These are phyloP conservation scores for Cathartes aura DNA, from an alignment of 2,113 vertebrate species.

Conservation along the genomic window DNA sequence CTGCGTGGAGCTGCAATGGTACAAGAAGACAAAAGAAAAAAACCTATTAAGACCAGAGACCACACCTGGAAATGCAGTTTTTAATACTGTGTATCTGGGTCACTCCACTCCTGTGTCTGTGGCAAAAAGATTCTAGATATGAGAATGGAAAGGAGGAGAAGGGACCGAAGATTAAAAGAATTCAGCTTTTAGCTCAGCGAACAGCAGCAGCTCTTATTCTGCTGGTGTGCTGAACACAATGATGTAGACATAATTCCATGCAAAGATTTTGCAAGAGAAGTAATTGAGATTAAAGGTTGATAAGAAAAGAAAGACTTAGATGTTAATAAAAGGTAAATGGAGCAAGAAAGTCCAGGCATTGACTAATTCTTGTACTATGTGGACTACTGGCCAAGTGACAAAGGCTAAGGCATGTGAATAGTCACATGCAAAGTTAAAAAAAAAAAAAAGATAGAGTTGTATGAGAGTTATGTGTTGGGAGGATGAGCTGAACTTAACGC, in stretches of 20 bases:
- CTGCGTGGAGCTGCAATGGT: conserved; percentile 83
- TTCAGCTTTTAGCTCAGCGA: not conserved
- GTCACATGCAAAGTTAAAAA: not conserved
- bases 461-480: not conserved
- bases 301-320: not conserved
- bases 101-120: not conserved
- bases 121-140: not conserved
- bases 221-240: not conserved
- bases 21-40: not conserved
- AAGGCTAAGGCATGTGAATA: not conserved
- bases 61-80: not conserved
- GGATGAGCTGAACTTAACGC: not conserved
- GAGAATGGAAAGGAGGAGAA: not conserved
- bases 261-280: not conserved
- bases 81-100: not conserved
- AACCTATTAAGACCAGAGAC: not conserved
- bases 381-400: not conserved
- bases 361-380: not conserved
- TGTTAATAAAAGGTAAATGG: not conserved
- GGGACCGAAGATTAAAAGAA: not conserved
- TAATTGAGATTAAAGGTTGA: not conserved
- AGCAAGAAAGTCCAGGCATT: not conserved
- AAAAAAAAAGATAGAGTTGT: not conserved
- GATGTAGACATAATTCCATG: not conserved
- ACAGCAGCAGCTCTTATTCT: not conserved